Percentiles rank a stretch among this genome's conserved stretches.
These are phyloP conservation scores for Papilio polyxenes DNA, from an alignment of 1,140 invertebrate species.

Conservation along the genomic window DNA sequence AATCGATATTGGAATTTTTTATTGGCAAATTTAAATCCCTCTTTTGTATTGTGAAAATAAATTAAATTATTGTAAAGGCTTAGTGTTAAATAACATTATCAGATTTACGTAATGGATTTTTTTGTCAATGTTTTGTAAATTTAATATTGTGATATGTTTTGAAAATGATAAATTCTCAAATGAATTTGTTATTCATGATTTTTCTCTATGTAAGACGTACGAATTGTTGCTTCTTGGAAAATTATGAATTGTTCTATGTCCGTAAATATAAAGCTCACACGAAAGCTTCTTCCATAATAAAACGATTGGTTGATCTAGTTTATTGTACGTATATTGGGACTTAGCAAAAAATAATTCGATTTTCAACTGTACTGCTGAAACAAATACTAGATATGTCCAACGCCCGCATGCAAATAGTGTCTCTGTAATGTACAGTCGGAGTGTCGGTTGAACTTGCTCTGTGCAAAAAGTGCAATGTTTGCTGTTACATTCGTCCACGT, in stretches of 20 bases:
- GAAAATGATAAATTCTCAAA: no score
- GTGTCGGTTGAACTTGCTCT: slow-evolving; percentile 1
- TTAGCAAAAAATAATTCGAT: neutral
- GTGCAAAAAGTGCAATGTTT: slow-evolving; percentile 26
- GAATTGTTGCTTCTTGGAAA: no score
- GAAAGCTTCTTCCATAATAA: neutral
- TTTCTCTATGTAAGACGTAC: no score
- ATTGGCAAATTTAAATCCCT: slow-evolving; percentile 45
- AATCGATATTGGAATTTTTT: slow-evolving; percentile 67
- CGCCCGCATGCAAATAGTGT: slow-evolving; percentile 25
- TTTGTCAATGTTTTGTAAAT: slow-evolving; percentile 30
- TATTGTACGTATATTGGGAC: neutral
- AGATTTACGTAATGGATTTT: neutral
- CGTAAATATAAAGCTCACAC: neutral
- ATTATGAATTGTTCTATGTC: no score
- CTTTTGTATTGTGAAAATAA: slow-evolving; percentile 42
- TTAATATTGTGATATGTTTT: neutral
- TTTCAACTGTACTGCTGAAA: neutral
- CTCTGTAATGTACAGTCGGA: neutral
- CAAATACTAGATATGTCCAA: neutral
- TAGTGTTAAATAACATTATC: slow-evolving; percentile 38
- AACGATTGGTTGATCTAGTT: neutral
- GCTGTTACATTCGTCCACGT: slow-evolving; percentile 9
- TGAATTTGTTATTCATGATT: no score
- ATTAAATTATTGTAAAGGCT: slow-evolving; percentile 41